These are phyloP conservation scores for Lithophane ornitopus DNA, from an alignment of 2,888 invertebrate genomes.

Conservation along the genomic window DNA sequence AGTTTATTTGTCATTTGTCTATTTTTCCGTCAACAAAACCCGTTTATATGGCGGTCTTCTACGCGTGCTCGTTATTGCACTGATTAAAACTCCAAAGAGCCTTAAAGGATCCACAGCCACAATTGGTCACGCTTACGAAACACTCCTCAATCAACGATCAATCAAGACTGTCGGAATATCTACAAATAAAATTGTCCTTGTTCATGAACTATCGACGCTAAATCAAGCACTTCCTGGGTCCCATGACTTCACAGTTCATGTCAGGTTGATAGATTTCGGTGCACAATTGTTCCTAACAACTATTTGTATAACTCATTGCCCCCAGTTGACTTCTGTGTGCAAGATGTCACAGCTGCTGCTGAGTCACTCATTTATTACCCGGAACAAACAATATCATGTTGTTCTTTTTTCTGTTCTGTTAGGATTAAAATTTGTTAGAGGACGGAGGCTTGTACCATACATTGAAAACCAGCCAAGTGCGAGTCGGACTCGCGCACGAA, in stretches of 20 bases:
- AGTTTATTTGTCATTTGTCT: too few species aligned
- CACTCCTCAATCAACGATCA: slow-evolving; percentile 1
- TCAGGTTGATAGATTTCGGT: slow-evolving; percentile 32
- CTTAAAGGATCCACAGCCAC: not conserved
- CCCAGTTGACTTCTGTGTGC: slow-evolving; percentile 47
- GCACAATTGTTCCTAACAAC: slow-evolving; percentile 41
- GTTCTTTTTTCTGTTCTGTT: not conserved
- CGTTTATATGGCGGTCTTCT: too few species aligned
- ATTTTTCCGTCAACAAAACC: too few species aligned
- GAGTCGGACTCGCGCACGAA: too few species aligned
- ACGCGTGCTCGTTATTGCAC: not conserved
- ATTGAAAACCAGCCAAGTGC: too few species aligned
- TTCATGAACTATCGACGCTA: slow-evolving; percentile 40
- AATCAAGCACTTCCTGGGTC: slow-evolving; percentile 44
- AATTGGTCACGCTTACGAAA: not conserved
- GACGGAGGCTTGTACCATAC: not conserved
- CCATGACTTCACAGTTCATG: slow-evolving; percentile 26
- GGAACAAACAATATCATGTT: slow-evolving; percentile 18
- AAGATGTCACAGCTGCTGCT: slow-evolving; percentile 29
- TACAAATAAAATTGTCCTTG: slow-evolving; percentile 38
- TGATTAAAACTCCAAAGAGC: not conserved
- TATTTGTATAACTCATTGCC: slow-evolving; percentile 43
- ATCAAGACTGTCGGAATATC: not conserved
- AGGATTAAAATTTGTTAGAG: not conserved
- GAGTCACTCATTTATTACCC: slow-evolving; percentile 21